Conservation (phyloP, 2,888 invertebrate species). For the Tenthredo livida region DNA sequence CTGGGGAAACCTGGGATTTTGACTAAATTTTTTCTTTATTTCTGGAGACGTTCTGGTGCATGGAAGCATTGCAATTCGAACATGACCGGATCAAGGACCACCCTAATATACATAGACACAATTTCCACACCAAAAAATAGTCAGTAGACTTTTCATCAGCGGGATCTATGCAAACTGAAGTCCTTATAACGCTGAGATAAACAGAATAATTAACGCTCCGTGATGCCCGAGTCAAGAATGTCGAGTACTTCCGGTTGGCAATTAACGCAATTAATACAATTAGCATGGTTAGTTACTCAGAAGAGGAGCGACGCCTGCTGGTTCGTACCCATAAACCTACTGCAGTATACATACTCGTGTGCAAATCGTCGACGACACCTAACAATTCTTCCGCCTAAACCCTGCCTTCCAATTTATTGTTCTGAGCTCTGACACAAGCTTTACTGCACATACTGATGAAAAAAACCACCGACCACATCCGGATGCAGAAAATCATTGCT, state of each 20-base stretch:
- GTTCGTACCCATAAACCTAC: background rate
- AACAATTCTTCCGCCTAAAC: background rate
- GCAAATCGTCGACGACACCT: conserved; percentile 1
- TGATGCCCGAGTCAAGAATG: conserved; percentile 39
- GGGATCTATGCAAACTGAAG: background rate
- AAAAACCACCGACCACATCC: background rate
- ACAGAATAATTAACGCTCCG: conserved; percentile 47
- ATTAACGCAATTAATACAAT: conserved; percentile 52
- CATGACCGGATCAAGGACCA: too few species aligned
- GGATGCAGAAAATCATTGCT: conserved; percentile 11
- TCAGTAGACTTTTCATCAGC: background rate
- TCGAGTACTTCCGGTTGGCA: conserved; percentile 46
- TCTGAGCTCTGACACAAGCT: background rate
- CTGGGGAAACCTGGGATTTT: too few species aligned
- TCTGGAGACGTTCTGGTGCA: too few species aligned
- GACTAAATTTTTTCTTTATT: too few species aligned
- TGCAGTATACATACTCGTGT: background rate
- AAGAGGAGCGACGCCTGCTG: conserved; percentile 45
- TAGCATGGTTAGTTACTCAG: conserved; percentile 50
- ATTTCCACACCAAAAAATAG: background rate
- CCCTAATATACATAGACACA: too few species aligned
- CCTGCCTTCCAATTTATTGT: conserved; percentile 1
- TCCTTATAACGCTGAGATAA: background rate
- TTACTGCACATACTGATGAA: background rate
- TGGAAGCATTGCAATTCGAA: too few species aligned